Evolutionary conservation across 2,113 vertebrate species (phyloP).

Genomic region (Symphodus melops): DNA sequence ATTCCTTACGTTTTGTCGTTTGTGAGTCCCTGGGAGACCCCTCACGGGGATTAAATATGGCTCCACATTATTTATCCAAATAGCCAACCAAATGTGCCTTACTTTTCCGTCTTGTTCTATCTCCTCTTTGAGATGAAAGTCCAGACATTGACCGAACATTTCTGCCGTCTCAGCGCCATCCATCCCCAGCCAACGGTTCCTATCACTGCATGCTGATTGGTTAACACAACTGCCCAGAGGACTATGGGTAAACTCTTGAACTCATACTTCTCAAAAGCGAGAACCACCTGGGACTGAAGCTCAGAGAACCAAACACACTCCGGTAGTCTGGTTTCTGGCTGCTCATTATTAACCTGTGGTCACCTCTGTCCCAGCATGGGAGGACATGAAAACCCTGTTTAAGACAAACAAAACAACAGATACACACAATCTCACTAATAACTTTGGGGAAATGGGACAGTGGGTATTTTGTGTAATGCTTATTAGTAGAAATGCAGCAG

Average conservation of each 20-base stretch:
- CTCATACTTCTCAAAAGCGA: constrained; percentile 66
- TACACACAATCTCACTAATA: constrained; percentile 58
- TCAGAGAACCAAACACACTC: constrained; percentile 49
- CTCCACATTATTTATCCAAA: constrained; percentile 36
- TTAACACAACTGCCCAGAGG: constrained; percentile 66
- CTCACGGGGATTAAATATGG: constrained; percentile 16
- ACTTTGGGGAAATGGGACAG: constrained; percentile 66
- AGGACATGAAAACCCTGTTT: constrained; percentile 67
- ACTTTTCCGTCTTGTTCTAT: not conserved
- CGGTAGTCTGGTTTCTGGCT: constrained; percentile 53
- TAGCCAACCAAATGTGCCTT: constrained; percentile 3
- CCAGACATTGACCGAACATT: constrained; percentile 37
- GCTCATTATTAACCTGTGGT: constrained; percentile 78
- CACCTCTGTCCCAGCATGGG: constrained; percentile 62
- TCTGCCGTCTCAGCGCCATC: constrained; percentile 22
- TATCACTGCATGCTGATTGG: constrained; percentile 47
- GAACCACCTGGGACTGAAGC: constrained; percentile 67
- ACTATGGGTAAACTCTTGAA: constrained; percentile 74
- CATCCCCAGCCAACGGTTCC: constrained; percentile 45
- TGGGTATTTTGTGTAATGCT: constrained; percentile 55
- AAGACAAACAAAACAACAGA: constrained; percentile 74
- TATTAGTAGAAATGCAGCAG: constrained; percentile 61
- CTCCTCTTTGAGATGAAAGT: constrained; percentile 6
- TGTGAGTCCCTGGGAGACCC: constrained; percentile 1
- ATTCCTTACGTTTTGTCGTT: constrained; percentile 27